Evolutionary conservation across 2,888 invertebrate species (phyloP).

Genomic region (Limulus polyphemus): DNA sequence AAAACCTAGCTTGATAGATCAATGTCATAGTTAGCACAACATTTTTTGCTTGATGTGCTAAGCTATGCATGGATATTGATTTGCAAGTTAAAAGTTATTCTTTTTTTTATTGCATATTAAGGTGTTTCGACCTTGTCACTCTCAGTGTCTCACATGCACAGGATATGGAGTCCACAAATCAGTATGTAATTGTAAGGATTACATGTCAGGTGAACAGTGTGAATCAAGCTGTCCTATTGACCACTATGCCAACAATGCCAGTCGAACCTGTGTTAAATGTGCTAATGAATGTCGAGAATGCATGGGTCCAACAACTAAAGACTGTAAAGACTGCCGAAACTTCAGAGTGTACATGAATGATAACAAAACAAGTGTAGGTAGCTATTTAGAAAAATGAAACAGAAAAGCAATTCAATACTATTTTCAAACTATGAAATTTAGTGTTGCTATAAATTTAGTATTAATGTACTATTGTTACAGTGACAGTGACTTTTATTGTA

Average conservation of each 20-base stretch:
- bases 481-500: too few relatives aligned
- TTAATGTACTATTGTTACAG: too few relatives aligned
- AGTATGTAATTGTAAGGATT: slow-evolving; percentile 76
- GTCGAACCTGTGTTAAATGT: slow-evolving; percentile 60
- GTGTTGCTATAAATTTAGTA: too few relatives aligned
- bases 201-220: slow-evolving; percentile 70
- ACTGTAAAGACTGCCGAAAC: slow-evolving; percentile 65
- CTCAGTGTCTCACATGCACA: slow-evolving; percentile 72
- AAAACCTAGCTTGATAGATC: too few relatives aligned
- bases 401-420: too few relatives aligned
- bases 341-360: slow-evolving; percentile 52
- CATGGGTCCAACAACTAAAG: slow-evolving; percentile 56
- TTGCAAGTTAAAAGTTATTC: too few relatives aligned
- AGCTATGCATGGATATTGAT: too few relatives aligned
- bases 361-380: slow-evolving; percentile 23
- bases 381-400: neutral
- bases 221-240: slow-evolving; percentile 77
- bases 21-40: too few relatives aligned
- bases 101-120: slow-evolving; percentile 15
- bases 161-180: slow-evolving; percentile 67
- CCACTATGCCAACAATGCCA: slow-evolving; percentile 62
- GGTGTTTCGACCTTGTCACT: slow-evolving; percentile 81
- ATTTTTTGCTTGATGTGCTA: too few relatives aligned
- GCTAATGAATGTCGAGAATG: slow-evolving; percentile 74
- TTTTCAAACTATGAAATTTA: too few relatives aligned